Evolutionary conservation across 2,113 vertebrate species (phyloP).

Genomic region (Acinonyx jubatus): DNA sequence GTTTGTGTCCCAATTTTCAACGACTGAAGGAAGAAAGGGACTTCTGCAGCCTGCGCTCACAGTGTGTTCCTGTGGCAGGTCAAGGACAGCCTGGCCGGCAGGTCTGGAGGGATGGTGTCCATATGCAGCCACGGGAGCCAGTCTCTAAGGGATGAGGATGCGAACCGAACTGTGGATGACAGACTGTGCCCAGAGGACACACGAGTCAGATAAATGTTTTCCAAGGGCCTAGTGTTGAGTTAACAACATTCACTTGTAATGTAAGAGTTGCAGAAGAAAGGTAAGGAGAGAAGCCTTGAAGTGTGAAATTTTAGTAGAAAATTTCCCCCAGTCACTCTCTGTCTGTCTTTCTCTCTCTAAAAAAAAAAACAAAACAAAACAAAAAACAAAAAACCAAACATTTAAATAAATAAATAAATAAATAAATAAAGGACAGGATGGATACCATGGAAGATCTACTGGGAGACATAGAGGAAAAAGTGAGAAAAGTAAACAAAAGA

Average conservation of each 20-base stretch:
- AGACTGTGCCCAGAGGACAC: accelerated
- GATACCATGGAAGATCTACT: background rate
- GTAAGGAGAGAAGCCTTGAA: too few relatives aligned
- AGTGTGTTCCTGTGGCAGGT: accelerated
- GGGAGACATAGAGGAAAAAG: background rate
- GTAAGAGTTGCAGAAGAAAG: background rate
- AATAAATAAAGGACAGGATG: background rate
- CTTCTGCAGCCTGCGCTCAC: background rate
- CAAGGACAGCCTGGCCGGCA: accelerated
- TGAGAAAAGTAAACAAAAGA: background rate
- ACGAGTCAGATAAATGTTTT: background rate
- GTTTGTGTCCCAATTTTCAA: background rate
- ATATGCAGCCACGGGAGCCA: accelerated
- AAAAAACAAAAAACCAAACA: too few relatives aligned
- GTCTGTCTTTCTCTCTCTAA: too few relatives aligned
- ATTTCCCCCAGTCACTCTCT: too few relatives aligned
- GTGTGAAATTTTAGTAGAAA: background rate
- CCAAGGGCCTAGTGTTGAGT: background rate
- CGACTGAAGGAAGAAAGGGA: background rate
- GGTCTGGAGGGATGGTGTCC: accelerated
- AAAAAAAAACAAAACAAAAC: too few relatives aligned
- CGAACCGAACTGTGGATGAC: accelerated
- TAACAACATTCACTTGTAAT: background rate
- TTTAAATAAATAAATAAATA: too few relatives aligned
- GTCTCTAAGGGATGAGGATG: accelerated